phyloP scores from a whole-genome alignment of 2,888 invertebrate genomes.

The Baronia brevicornis region DNA sequence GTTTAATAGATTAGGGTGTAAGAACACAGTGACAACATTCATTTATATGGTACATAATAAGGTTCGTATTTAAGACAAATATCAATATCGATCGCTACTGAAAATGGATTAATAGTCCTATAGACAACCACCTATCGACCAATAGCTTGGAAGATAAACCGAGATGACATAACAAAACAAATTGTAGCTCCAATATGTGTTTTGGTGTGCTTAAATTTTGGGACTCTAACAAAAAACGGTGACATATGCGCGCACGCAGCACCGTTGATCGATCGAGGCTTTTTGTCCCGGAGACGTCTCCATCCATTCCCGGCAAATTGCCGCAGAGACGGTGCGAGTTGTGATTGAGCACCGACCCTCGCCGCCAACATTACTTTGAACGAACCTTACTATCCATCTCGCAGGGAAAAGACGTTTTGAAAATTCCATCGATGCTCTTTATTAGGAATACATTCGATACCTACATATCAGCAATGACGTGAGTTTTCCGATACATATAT shows the following conservation, averaged over 20 bases:
- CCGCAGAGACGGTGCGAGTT: slow-evolving; percentile 41
- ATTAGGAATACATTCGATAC: not conserved
- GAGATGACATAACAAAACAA: slow-evolving; percentile 1
- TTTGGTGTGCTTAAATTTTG: slow-evolving; percentile 19
- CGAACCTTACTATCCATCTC: slow-evolving; percentile 65
- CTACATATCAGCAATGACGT: not conserved
- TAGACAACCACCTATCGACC: no score
- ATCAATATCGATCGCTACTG: no score
- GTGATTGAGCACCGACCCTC: slow-evolving; percentile 54
- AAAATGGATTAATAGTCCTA: no score
- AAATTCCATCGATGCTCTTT: slow-evolving; percentile 13
- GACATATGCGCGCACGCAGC: slow-evolving; percentile 50
- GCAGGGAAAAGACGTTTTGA: slow-evolving; percentile 25
- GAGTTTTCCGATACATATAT: no score
- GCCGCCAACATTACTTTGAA: slow-evolving; percentile 55
- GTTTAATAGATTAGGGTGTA: no score
- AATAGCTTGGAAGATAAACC: no score
- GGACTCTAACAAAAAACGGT: slow-evolving; percentile 26
- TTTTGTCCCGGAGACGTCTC: slow-evolving; percentile 70
- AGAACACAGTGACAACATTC: no score
- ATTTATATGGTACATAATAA: no score
- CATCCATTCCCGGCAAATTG: slow-evolving; percentile 70
- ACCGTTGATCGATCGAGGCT: slow-evolving; percentile 64
- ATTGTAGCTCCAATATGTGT: slow-evolving; percentile 5
- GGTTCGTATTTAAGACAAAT: no score